These are phyloP conservation scores for Scolopax mira DNA, from an alignment of 2,113 vertebrate species.

Conservation along the genomic window DNA sequence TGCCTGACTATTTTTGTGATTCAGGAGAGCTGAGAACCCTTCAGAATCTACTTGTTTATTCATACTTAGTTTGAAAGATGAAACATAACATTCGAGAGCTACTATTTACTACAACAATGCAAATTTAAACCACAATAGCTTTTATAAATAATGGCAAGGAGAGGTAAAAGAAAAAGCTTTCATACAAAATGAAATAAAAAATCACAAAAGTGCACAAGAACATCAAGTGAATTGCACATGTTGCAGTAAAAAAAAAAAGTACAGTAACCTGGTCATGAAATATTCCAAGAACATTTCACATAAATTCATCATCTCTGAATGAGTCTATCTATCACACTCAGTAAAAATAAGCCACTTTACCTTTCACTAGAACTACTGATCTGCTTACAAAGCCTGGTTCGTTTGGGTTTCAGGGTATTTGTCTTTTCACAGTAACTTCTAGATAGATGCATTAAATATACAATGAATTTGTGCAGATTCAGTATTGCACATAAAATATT, in stretches of 20 bases:
- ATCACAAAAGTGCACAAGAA: constrained; percentile 57
- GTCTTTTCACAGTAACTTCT: constrained; percentile 27
- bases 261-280: constrained; percentile 46
- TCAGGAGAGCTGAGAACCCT: background rate
- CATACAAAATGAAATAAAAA: constrained; percentile 63
- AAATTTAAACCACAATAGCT: constrained; percentile 9
- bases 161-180: constrained; percentile 52
- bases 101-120: constrained; percentile 34
- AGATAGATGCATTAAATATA: background rate
- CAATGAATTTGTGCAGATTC: background rate
- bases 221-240: constrained; percentile 60
- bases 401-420: background rate
- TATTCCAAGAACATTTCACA: constrained; percentile 32
- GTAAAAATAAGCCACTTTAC: background rate
- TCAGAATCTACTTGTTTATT: constrained; percentile 47
- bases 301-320: background rate
- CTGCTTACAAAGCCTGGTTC: constrained; percentile 12
- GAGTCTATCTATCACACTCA: background rate
- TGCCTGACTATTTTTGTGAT: background rate
- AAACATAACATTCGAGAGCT: background rate
- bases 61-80: background rate
- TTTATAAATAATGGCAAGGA: constrained; percentile 56
- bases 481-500: background rate
- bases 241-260: constrained; percentile 10
- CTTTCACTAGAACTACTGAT: constrained; percentile 1